phyloP scores from a whole-genome alignment of 2,113 vertebrate genomes.

The Micronycteris hirsuta region DNA sequence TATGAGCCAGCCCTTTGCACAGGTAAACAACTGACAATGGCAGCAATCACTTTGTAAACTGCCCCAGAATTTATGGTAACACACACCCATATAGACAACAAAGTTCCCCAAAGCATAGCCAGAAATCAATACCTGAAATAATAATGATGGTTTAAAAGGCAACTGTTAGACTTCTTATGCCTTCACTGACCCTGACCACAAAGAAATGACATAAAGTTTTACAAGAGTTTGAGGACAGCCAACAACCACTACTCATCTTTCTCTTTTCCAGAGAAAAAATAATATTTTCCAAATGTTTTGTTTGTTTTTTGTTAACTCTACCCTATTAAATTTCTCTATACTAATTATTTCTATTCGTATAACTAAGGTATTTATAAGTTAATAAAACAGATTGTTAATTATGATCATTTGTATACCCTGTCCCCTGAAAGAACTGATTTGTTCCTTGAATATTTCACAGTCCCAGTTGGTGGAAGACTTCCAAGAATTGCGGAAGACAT shows the following conservation, averaged over 20 bases:
- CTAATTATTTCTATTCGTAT: not conserved
- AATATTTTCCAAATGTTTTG: not conserved
- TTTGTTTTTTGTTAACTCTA: not conserved
- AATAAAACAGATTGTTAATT: not conserved
- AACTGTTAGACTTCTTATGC: not conserved
- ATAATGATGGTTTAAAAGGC: not conserved
- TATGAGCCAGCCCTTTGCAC: not conserved
- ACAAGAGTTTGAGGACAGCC: not conserved
- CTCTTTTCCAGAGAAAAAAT: not conserved
- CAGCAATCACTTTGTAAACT: not conserved
- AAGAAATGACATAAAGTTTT: not conserved
- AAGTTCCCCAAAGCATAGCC: not conserved
- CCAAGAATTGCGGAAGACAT: conserved; percentile 79
- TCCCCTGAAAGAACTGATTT: not conserved
- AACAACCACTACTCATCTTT: not conserved
- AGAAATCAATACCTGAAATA: not conserved
- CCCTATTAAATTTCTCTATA: not conserved
- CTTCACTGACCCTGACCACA: not conserved
- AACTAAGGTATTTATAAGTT: not conserved
- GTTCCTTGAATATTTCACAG: conserved; percentile 73
- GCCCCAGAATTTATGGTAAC: not conserved
- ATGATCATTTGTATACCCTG: not conserved
- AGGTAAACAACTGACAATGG: not conserved
- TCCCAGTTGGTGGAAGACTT: conserved; percentile 88
- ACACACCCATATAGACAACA: not conserved